phyloP scores from a whole-genome alignment of 2,888 invertebrate genomes.

The Leptura quadrifasciata region DNA sequence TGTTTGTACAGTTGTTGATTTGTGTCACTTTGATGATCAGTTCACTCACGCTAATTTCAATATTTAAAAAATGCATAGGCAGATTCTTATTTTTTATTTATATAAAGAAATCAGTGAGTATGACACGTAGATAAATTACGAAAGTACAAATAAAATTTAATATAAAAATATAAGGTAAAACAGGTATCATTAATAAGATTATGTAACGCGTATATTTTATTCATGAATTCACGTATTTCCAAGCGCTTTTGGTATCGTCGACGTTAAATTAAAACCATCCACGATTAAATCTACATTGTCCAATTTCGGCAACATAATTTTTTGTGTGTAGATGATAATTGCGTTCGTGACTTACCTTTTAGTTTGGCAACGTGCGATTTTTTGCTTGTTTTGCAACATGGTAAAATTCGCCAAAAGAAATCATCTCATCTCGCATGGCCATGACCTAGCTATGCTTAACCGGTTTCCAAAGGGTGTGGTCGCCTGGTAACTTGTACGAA shows the following conservation, averaged over 20 bases:
- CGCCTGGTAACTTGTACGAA: slow-evolving; percentile 21
- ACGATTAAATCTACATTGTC: slow-evolving; percentile 31
- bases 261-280: slow-evolving; percentile 8
- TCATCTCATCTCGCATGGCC: slow-evolving; percentile 41
- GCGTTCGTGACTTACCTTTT: slow-evolving; percentile 51
- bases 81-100: not conserved
- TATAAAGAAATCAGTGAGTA: not conserved
- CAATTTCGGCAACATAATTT: slow-evolving; percentile 32
- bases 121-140: not conserved
- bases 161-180: slow-evolving; percentile 36
- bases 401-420: slow-evolving; percentile 33
- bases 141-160: slow-evolving; percentile 18
- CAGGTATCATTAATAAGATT: slow-evolving; percentile 48
- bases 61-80: not conserved
- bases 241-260: slow-evolving; percentile 22
- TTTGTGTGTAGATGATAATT: slow-evolving; percentile 45
- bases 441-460: slow-evolving; percentile 48
- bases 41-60: too few relatives aligned
- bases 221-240: slow-evolving; percentile 42
- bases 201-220: slow-evolving; percentile 48
- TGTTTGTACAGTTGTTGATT: too few relatives aligned
- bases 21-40: too few relatives aligned
- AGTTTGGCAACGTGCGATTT: slow-evolving; percentile 38
- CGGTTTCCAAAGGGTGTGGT: slow-evolving; percentile 50
- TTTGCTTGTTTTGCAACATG: slow-evolving; percentile 23